A percentile compares a stretch with the other conserved stretches of the same genome.
These are phyloP conservation scores for Caenorhabditis drosophilae DNA, from an alignment of 2,888 invertebrate species.

Conservation along the genomic window DNA sequence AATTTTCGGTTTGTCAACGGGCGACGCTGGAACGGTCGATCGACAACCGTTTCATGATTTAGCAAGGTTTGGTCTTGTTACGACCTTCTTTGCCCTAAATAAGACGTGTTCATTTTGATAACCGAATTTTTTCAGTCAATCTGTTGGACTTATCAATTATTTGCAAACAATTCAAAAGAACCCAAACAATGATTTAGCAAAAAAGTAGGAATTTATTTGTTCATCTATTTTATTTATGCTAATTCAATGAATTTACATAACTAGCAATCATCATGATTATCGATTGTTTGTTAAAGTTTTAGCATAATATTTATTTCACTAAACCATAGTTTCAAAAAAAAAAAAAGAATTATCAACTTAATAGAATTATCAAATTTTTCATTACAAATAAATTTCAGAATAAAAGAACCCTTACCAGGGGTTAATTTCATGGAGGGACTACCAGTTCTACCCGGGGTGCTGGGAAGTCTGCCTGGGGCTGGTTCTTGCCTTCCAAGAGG, in stretches of 20 bases:
- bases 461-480: slow-evolving; percentile 57
- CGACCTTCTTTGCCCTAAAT: too few relatives aligned
- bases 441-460: slow-evolving; percentile 56
- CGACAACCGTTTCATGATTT: slow-evolving; percentile 51
- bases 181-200: slow-evolving; percentile 45
- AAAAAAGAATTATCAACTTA: neutral
- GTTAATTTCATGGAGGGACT: slow-evolving; percentile 55
- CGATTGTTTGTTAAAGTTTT: too few relatives aligned
- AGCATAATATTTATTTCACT: too few relatives aligned
- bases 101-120: neutral
- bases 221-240: neutral
- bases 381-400: slow-evolving; percentile 14
- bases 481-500: slow-evolving; percentile 57
- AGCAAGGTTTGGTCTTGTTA: slow-evolving; percentile 40
- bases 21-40: slow-evolving; percentile 51
- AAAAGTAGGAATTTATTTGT: slow-evolving; percentile 45
- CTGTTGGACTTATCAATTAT: slow-evolving; percentile 53
- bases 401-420: slow-evolving; percentile 43
- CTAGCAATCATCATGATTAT: neutral
- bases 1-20: slow-evolving; percentile 53
- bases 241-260: neutral
- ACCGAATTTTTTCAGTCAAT: slow-evolving; percentile 40
- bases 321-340: too few relatives aligned
- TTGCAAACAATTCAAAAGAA: slow-evolving; percentile 50
- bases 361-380: neutral